Conservation (phyloP, 1,140 invertebrate species). For the Notospermus geniculatus region DNA sequence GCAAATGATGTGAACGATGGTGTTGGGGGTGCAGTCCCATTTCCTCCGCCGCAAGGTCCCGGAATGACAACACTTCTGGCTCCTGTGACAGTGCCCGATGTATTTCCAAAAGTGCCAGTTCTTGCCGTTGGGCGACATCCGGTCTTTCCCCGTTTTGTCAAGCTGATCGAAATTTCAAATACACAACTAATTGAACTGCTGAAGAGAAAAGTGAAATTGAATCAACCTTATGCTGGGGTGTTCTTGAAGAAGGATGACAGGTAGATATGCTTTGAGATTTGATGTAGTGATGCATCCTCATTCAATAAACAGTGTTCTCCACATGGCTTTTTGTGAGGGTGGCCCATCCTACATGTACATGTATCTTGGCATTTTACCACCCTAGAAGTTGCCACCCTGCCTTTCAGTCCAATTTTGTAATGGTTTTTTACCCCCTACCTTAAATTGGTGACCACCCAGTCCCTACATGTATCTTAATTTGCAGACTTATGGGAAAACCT, state of each 20-base stretch:
- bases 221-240: slow-evolving; percentile 96
- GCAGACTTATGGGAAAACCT: no score
- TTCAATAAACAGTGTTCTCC: no score
- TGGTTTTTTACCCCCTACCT: no score
- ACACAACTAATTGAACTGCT: slow-evolving; percentile 85
- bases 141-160: slow-evolving; percentile 97
- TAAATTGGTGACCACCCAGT: no score
- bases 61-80: slow-evolving; percentile 33
- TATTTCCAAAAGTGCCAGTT: slow-evolving; percentile 92
- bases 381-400: no score
- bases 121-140: slow-evolving; percentile 92
- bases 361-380: no score
- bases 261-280: no score
- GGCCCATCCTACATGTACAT: no score
- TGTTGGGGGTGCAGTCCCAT: background rate
- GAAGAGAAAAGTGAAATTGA: slow-evolving; percentile 89
- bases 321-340: no score
- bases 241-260: slow-evolving; percentile 93
- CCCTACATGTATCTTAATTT: no score
- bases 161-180: slow-evolving; percentile 92
- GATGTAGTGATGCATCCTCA: no score
- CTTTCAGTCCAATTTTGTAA: no score
- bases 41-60: background rate
- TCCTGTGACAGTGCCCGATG: slow-evolving; percentile 89
- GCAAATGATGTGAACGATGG: background rate